These are phyloP conservation scores for Panulirus ornatus DNA, from an alignment of 1,140 invertebrate genomes.

Conservation along the genomic window DNA sequence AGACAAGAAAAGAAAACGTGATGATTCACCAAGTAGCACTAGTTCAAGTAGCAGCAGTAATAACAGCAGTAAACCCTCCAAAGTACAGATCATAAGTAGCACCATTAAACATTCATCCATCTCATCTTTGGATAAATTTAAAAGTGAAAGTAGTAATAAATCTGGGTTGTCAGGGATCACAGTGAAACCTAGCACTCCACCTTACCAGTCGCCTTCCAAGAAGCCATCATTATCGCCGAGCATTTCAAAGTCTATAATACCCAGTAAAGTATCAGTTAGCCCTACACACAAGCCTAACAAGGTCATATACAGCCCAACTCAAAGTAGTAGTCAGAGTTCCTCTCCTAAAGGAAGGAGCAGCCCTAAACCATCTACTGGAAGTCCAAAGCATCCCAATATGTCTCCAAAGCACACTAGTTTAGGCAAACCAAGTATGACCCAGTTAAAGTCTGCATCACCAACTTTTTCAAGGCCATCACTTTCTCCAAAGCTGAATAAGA, in stretches of 20 bases:
- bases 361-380: conserved; percentile 73
- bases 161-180: conserved; percentile 66
- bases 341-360: conserved; percentile 72
- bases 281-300: conserved; percentile 75
- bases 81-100: conserved; percentile 74
- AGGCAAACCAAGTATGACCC: conserved; percentile 89
- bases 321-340: conserved; percentile 56
- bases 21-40: conserved; percentile 71
- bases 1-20: conserved; percentile 73
- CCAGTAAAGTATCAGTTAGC: conserved; percentile 72
- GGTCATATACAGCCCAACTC: conserved; percentile 72
- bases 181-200: conserved; percentile 71
- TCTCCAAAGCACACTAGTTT: conserved; percentile 77
- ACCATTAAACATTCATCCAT: conserved; percentile 85
- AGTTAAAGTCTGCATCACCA: conserved; percentile 76
- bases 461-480: conserved; percentile 89
- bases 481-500: conserved; percentile 78
- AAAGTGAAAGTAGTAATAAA: conserved; percentile 63
- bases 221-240: conserved; percentile 71
- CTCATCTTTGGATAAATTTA: conserved; percentile 77
- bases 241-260: conserved; percentile 65
- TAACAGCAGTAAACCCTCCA: conserved; percentile 74
- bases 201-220: conserved; percentile 73
- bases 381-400: conserved; percentile 80
- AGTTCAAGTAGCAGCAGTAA: conserved; percentile 73